A percentile compares a stretch with the other conserved stretches of the same genome.
phyloP scores from a whole-genome alignment of 1,140 invertebrate species.

The Achroia grisella region DNA sequence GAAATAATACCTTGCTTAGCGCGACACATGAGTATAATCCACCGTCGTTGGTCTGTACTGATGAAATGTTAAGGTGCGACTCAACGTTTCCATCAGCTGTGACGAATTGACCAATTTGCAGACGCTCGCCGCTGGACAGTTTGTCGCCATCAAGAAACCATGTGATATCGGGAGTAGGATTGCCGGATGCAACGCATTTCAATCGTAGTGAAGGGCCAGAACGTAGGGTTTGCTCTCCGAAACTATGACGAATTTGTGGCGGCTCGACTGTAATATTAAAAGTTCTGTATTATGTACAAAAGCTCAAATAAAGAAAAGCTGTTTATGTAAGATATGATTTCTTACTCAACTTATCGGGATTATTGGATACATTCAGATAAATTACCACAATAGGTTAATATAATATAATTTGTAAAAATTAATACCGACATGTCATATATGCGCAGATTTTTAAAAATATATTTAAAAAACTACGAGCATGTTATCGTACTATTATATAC shows the following conservation, averaged over 20 bases:
- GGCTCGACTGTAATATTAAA: slow-evolving; percentile 81
- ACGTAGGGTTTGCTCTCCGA: slow-evolving; percentile 89
- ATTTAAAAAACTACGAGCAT: too few relatives aligned
- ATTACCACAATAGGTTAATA: too few relatives aligned
- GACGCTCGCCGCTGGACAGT: slow-evolving; percentile 83
- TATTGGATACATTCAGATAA: too few relatives aligned
- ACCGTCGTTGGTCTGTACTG: slow-evolving; percentile 93
- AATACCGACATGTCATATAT: too few relatives aligned
- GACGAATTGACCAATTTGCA: slow-evolving; percentile 90
- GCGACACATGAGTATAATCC: slow-evolving; percentile 95
- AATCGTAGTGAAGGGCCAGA: slow-evolving; percentile 90
- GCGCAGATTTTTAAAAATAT: too few relatives aligned
- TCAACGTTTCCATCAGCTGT: slow-evolving; percentile 93
- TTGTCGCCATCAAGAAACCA: slow-evolving; percentile 95
- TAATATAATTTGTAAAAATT: too few relatives aligned
- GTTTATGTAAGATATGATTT: too few relatives aligned
- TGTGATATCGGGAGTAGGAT: slow-evolving; percentile 94
- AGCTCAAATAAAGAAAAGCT: too few relatives aligned
- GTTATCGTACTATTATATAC: too few relatives aligned
- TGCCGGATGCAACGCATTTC: slow-evolving; percentile 83
- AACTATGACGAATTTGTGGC: slow-evolving; percentile 89
- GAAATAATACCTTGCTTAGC: slow-evolving; percentile 82
- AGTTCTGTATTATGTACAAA: neutral
- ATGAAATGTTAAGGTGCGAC: slow-evolving; percentile 94
- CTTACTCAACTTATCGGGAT: too few relatives aligned